Evolutionary conservation across 2,888 invertebrate species (phyloP).

Genomic region (Eupithecia dodoneata): DNA sequence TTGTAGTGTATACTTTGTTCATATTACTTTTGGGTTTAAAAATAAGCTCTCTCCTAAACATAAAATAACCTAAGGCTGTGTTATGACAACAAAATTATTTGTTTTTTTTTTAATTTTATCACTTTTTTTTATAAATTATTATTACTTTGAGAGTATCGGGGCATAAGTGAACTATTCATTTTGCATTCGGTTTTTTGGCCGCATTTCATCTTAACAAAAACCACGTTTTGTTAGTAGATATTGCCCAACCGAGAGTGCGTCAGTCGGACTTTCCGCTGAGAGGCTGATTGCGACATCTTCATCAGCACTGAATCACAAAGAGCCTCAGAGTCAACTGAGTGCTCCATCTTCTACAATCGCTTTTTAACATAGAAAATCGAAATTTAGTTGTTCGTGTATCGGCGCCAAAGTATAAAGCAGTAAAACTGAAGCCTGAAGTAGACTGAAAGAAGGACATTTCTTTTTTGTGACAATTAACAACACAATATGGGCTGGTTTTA

Average conservation of each 20-base stretch:
- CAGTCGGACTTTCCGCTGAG: conserved; percentile 22
- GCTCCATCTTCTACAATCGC: background rate
- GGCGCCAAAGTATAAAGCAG: background rate
- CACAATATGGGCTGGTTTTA: background rate
- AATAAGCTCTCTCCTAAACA: background rate
- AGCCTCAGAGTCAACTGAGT: background rate
- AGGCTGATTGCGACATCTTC: conserved; percentile 18
- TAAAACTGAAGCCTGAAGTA: background rate
- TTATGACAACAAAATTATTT: too few relatives aligned
- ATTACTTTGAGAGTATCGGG: background rate
- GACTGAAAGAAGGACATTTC: background rate
- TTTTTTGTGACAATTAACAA: background rate
- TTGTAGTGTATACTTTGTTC: too few relatives aligned
- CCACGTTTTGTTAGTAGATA: background rate
- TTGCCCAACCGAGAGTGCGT: conserved; percentile 20
- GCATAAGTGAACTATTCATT: background rate
- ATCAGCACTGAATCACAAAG: conserved; percentile 12
- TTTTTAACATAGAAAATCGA: background rate
- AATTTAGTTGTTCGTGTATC: background rate
- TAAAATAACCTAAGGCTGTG: too few relatives aligned
- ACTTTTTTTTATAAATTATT: background rate
- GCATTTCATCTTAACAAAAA: too few relatives aligned
- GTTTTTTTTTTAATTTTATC: too few relatives aligned
- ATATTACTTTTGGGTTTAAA: background rate
- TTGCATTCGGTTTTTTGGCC: background rate